Evolutionary conservation across 2,888 invertebrate genomes (phyloP), one percentile per base, ranked within the genome.

Genomic region (Coenonympha arcania): DNA sequence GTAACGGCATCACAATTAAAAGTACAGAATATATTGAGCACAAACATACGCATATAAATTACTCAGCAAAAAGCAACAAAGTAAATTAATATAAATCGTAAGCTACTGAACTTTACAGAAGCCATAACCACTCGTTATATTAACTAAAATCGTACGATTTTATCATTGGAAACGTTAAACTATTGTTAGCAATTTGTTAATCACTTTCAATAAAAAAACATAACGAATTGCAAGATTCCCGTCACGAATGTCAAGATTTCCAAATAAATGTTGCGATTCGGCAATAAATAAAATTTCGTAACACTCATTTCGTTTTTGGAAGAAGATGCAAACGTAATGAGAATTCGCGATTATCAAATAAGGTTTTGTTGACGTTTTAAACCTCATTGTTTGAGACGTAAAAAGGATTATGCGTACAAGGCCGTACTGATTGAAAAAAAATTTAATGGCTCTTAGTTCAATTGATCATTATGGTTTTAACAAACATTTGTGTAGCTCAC

Each of bases 261-360:
- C 45, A 45, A 40, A 36, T 42, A 28, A 34, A 42, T 50, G 40
- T 50, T 47, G 37, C 19, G 28, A 40, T 19, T 19, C 39, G 28
- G 22, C 22, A 42, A 44, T 40, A 52, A 48, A 49, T 31, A 22
- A 47, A 49, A 28, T 36, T 44, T 40, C 42, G 9, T 40, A 55
- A 52, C 15, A 15, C 4, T 49, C 18, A 46, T 37, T 42, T 44
- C 31, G 34, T 28, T 37, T 47, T 43, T 47, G 30, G 46, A 46
- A 26, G 46, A 53, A 53, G 53, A 50, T 46, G 22, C 50, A 50
- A 40, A 40, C 34, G 33, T 40, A 40, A 40, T 18, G 37, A 45
- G 26, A 19, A 36, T 15, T 19, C 26, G 15, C 28, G 31, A 43
- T 20, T 20, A 15, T 43, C 43, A 31, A 43, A 43, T 43, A 43